These are phyloP conservation scores for Prunella strophiata DNA, from an alignment of 2,797 vertebrate genomes.

Conservation along the genomic window DNA sequence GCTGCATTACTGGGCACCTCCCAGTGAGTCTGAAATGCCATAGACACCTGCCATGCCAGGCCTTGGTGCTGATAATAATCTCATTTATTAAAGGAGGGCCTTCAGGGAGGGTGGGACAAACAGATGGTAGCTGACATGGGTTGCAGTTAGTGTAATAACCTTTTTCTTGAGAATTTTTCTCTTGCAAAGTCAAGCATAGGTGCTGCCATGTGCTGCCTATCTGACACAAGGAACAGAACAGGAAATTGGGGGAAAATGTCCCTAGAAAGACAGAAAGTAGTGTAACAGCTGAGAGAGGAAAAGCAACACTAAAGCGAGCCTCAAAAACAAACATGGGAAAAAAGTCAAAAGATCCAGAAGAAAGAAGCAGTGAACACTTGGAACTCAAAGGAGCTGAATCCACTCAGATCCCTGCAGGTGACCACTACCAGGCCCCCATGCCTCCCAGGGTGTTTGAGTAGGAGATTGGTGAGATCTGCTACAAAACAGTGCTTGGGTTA, in stretches of 20 bases:
- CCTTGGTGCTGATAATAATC: not conserved
- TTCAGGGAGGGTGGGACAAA: not conserved
- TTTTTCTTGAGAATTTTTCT: not conserved
- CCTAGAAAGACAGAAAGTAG: not conserved
- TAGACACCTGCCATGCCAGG: not conserved
- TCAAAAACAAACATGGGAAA: not conserved
- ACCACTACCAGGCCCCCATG: not conserved
- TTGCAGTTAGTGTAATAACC: not conserved
- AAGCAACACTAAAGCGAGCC: not conserved
- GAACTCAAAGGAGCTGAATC: not conserved
- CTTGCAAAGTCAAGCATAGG: not conserved
- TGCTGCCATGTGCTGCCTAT: not conserved
- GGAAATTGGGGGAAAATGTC: not conserved
- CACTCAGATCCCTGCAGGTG: not conserved
- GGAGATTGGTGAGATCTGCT: not conserved
- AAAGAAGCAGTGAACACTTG: not conserved
- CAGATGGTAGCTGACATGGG: not conserved
- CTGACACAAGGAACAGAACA: not conserved
- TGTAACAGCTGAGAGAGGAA: not conserved
- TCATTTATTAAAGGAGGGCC: not conserved
- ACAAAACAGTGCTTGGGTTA: not conserved
- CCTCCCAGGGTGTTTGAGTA: not conserved
- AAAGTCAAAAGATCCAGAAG: not conserved
- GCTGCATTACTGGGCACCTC: not conserved
- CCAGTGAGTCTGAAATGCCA: not conserved